Evolutionary conservation across 2,888 invertebrate species (phyloP), one percentile per base, ranked within the genome.

Genomic region (Clusia tigrina): DNA sequence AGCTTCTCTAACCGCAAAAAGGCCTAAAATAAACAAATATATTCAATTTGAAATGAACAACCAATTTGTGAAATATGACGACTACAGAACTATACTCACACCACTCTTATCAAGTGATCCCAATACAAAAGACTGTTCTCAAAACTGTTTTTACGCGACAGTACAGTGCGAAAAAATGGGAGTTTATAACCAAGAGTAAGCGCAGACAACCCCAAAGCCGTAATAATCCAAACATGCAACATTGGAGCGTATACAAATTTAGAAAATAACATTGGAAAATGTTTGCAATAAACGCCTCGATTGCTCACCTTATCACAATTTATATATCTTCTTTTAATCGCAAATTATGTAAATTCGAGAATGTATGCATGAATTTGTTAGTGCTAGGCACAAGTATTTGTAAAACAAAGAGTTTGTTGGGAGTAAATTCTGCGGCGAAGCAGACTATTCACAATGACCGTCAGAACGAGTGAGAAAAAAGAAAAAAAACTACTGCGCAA

Each of bases 401-500:
- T n/a, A n/a, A n/a, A n/a, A n/a, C n/a, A n/a, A n/a, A n/a, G n/a
- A n/a, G n/a, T n/a, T n/a, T n/a, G n/a, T n/a, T n/a, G n/a, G n/a
- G n/a, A n/a, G 32, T 9, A 32, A 32, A 32, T 32, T 42, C n/a
- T 3, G n/a, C 42, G 10, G 42, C 42, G 42, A 6, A n/a, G n/a
- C 42, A n/a, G 20, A 3, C 6, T 3, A 48, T 48, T 48, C 48
- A 48, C 48, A 48, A 48, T 48, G 48, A 15, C 48, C 2, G 48
- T 9, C 48, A 20, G 15, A 48, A 20, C 20, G 20, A 20, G 3
- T 6, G 5, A 48, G 48, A 20, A 18, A 15, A 20, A 20, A 5
- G n/a, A 48, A 18, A 48, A 20, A 48, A 20, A 20, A 22, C 22
- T 48, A 48, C 48, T 48, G 48, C 48, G 48, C 48, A 48, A 48